Conservation (phyloP, 2,888 invertebrate species). For the Cosmia trapezina region DNA sequence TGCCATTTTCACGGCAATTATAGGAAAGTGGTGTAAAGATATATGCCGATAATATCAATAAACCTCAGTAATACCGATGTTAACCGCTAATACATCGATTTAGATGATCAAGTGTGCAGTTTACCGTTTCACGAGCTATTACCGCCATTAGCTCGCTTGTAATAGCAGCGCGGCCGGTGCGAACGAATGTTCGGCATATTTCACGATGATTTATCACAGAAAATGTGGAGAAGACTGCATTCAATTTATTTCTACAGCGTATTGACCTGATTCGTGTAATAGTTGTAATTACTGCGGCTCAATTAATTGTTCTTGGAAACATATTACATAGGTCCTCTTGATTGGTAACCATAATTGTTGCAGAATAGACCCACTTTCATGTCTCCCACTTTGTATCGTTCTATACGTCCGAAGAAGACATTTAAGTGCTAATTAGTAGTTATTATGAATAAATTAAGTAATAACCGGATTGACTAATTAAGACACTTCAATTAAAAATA, state of each 20-base stretch:
- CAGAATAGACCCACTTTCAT: constrained; percentile 29
- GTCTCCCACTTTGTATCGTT: not conserved
- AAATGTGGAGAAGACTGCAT: constrained; percentile 42
- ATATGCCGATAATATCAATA: constrained; percentile 51
- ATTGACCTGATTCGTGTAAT: constrained; percentile 60
- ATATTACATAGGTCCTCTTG: constrained; percentile 31
- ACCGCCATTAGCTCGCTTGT: constrained; percentile 49
- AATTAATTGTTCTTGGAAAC: constrained; percentile 44
- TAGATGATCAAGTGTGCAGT: constrained; percentile 52
- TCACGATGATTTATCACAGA: constrained; percentile 55
- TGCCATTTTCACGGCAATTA: constrained; percentile 21
- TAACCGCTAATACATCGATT: constrained; percentile 45
- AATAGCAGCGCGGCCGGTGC: constrained; percentile 32
- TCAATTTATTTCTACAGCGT: constrained; percentile 47
- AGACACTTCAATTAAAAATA: not conserved
- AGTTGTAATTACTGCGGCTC: constrained; percentile 35
- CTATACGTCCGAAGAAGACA: not conserved
- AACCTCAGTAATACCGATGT: constrained; percentile 25
- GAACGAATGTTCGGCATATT: constrained; percentile 55
- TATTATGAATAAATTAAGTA: constrained; percentile 1
- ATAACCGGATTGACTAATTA: not conserved
- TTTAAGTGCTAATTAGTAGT: constrained; percentile 29
- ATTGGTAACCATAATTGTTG: constrained; percentile 12
- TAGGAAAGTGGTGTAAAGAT: constrained; percentile 27
- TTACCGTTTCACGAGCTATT: constrained; percentile 54